phyloP scores from a whole-genome alignment of 1,140 invertebrate genomes.

The Bactericera cockerelli region DNA sequence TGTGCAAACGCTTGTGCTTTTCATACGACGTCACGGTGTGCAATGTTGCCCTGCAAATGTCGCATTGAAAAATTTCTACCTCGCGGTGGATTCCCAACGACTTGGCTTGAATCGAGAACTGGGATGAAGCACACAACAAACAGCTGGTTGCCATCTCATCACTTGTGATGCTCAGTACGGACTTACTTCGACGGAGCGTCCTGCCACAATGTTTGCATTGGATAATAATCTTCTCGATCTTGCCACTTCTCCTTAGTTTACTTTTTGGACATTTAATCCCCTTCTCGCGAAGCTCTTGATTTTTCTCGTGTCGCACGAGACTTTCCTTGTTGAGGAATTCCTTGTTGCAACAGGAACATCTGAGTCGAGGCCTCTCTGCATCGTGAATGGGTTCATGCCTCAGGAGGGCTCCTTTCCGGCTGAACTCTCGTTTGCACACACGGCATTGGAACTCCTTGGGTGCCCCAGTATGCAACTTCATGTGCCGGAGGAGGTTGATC shows the following conservation, averaged over 20 bases:
- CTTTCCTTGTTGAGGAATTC: constrained; percentile 32
- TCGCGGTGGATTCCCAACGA: background rate
- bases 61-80: constrained; percentile 33
- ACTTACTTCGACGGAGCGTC: constrained; percentile 1
- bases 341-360: constrained; percentile 37
- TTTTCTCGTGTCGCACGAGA: constrained; percentile 28
- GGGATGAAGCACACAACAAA: background rate
- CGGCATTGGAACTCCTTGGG: background rate
- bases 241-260: background rate
- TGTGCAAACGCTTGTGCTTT: constrained; percentile 17
- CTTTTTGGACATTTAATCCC: constrained; percentile 22
- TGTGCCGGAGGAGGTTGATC: background rate
- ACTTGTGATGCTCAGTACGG: background rate
- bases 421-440: constrained; percentile 13
- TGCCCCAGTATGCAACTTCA: constrained; percentile 3
- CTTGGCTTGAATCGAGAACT: background rate
- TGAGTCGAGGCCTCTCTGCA: constrained; percentile 12
- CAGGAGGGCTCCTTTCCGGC: background rate
- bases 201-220: constrained; percentile 31
- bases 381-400: constrained; percentile 16
- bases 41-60: constrained; percentile 17
- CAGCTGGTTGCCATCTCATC: background rate
- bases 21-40: constrained; percentile 14
- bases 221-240: constrained; percentile 14
- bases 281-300: constrained; percentile 30